Conservation (phyloP, 1,140 invertebrate genomes). For the Whitmania pigra region DNA sequence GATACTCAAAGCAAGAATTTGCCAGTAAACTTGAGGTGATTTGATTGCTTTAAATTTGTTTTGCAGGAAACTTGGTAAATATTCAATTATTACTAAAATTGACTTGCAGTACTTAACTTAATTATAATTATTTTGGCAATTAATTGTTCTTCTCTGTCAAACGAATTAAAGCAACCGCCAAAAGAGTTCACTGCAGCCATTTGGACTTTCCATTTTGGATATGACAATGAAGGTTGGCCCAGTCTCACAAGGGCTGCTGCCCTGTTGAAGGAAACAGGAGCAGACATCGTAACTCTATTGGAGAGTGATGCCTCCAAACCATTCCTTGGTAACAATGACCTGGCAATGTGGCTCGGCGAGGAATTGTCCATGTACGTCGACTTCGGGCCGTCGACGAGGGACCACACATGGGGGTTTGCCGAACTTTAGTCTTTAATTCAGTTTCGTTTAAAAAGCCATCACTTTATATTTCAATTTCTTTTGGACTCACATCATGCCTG, state of each 20-base stretch:
- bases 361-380: constrained; percentile 41
- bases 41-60: not conserved
- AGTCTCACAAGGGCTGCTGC: constrained; percentile 38
- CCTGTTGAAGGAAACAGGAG: constrained; percentile 38
- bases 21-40: constrained; percentile 24
- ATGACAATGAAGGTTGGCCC: constrained; percentile 43
- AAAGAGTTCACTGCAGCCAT: constrained; percentile 35
- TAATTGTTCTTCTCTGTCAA: not conserved
- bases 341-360: constrained; percentile 41
- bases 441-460: no score
- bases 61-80: not conserved
- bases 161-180: constrained; percentile 20
- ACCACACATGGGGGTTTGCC: constrained; percentile 42
- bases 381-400: constrained; percentile 42
- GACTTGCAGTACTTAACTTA: not conserved
- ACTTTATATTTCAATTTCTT: no score
- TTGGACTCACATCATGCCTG: no score
- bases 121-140: not conserved
- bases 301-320: constrained; percentile 44
- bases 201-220: constrained; percentile 44
- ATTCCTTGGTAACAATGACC: constrained; percentile 42
- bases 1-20: constrained; percentile 26
- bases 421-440: not conserved
- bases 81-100: not conserved
- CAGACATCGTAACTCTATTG: constrained; percentile 41